Percentiles rank a stretch among this genome's conserved stretches.
Evolutionary conservation across 2,797 vertebrate genomes (phyloP).

Genomic region (Cirrhinus molitorella): DNA sequence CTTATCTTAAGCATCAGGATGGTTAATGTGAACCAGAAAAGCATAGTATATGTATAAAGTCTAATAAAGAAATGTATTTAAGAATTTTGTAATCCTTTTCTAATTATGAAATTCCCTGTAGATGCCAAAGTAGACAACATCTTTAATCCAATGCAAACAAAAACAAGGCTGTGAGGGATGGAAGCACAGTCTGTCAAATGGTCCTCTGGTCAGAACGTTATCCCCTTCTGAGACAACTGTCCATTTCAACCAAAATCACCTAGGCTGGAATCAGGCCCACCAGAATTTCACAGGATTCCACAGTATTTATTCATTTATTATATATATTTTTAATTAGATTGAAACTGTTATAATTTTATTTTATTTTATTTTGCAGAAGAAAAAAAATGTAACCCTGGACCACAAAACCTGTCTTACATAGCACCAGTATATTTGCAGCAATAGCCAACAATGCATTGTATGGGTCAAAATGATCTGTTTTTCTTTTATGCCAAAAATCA

Average conservation of each 20-base stretch:
- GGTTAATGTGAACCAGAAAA: not conserved
- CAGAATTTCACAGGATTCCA: too few species aligned
- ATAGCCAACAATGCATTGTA: too few species aligned
- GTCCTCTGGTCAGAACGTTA: not conserved
- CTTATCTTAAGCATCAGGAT: not conserved
- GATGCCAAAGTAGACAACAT: not conserved
- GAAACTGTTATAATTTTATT: too few species aligned
- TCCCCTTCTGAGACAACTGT: not conserved
- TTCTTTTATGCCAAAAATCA: too few species aligned
- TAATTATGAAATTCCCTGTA: not conserved
- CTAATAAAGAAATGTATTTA: not conserved
- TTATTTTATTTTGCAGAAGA: too few species aligned
- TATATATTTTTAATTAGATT: too few species aligned
- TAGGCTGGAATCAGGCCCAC: not conserved
- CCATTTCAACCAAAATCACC: not conserved
- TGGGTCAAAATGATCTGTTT: too few species aligned
- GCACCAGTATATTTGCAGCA: too few species aligned
- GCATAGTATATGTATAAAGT: not conserved
- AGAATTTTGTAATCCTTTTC: not conserved
- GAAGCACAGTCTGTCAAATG: not conserved
- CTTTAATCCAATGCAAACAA: constrained; percentile 5
- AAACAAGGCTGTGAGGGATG: constrained; percentile 11
- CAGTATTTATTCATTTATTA: too few species aligned
- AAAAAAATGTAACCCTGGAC: too few species aligned
- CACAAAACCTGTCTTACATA: too few species aligned